Evolutionary conservation across 1,140 invertebrate genomes (phyloP).

Genomic region (Carcinoscorpius rotundicauda): DNA sequence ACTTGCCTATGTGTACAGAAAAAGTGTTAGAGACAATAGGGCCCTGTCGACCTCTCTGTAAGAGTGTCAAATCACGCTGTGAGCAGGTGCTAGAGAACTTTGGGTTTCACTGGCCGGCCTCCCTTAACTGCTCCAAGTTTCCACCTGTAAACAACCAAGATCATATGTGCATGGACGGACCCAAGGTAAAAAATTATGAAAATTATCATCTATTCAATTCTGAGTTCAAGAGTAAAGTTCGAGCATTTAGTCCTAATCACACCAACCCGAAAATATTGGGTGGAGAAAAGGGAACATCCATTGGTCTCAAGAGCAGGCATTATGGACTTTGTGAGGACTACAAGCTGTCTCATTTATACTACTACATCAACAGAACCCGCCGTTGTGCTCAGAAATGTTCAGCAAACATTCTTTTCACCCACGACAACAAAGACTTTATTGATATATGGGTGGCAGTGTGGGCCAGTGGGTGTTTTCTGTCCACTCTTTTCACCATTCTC

Average conservation of each 20-base stretch:
- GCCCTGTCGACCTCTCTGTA: conserved; percentile 79
- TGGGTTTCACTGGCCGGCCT: conserved; percentile 80
- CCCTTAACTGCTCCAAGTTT: conserved; percentile 77
- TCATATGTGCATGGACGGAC: conserved; percentile 91
- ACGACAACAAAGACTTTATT: conserved; percentile 40
- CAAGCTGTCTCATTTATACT: conserved; percentile 43
- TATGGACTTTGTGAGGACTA: conserved; percentile 36
- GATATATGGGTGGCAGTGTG: conserved; percentile 35
- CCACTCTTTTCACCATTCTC: conserved; percentile 40
- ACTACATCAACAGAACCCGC: conserved; percentile 51
- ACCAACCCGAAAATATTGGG: too few species aligned
- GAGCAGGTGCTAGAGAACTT: conserved; percentile 76
- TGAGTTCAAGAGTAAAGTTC: too few species aligned
- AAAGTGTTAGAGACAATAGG: conserved; percentile 80
- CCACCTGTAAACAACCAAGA: conserved; percentile 75
- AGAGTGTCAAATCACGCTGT: conserved; percentile 68
- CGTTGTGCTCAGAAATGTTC: conserved; percentile 32
- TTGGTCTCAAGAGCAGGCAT: conserved; percentile 27
- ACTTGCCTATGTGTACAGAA: conserved; percentile 94
- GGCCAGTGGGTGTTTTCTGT: conserved; percentile 41
- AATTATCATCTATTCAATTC: not conserved
- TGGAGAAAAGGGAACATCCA: not conserved
- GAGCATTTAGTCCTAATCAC: not conserved
- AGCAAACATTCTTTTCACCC: conserved; percentile 32
- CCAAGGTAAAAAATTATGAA: conserved; percentile 25